Evolutionary conservation across 1,140 invertebrate genomes (phyloP), one percentile per base, ranked within the genome.

Genomic region (Meloidogyne floridensis): DNA sequence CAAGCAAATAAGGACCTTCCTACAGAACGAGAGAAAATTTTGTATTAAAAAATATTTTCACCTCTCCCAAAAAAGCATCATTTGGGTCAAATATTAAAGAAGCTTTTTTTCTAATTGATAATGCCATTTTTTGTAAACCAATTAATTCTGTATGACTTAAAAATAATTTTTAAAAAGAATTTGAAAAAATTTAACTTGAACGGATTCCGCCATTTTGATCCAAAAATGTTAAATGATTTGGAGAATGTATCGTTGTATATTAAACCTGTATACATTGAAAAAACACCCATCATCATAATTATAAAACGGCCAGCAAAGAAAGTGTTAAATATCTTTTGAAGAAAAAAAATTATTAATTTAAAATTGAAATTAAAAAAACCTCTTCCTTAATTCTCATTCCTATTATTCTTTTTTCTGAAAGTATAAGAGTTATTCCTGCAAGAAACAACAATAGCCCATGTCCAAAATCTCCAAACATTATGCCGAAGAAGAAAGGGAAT

Each of bases 301-400:
- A 99, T 98, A 91, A 99, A 99, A 77, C 97, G 94, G 78, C 97
- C 97, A 47, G 94, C 94, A 90, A 98, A 98, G 92, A 98, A 98
- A 72, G 96, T 98, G 86, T 94, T 94, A 93, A 95, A 96, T 87
- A 98, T 98, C 93, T 95, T 92, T 13, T 85, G 83, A 54, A 32
- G 32, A 32, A 32, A 32, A 32, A 32, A 8, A 15, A 8, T 10
- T 80, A 1, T 77, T 77, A 72, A n/a, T 77, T 2, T 0, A 42
- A 42, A n/a, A 5, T 54, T 18, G 9, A 42, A 76, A 20, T 13
- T 13, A 84, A 83, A 54, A 54, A 13, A 80, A 91, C 91, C 87
- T 93, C 92, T 81, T 91, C 91, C 53, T 87, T 89, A 42, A 90
- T 90, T 89, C 95, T 95, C 90, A 94, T 93, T 2, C 94, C 93